A percentile compares a stretch with the other conserved stretches of the same genome.
These are phyloP conservation scores for Dorcus parallelipipedus DNA, from an alignment of 2,888 invertebrate genomes.

Conservation along the genomic window DNA sequence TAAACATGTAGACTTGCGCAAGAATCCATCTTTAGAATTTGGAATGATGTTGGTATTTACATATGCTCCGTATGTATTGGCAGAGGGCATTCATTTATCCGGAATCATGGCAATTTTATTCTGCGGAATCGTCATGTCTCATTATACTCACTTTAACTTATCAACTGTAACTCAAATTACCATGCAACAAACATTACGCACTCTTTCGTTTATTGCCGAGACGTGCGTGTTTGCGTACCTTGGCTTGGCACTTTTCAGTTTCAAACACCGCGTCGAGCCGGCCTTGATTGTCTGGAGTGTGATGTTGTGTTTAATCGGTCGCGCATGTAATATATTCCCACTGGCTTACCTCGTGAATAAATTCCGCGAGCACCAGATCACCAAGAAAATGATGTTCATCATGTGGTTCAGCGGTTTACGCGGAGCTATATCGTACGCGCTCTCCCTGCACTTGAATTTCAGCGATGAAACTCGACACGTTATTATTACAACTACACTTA, in stretches of 20 bases:
- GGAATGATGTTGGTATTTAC: constrained; percentile 98
- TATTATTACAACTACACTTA: constrained; percentile 96
- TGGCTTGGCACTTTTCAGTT: constrained; percentile 91
- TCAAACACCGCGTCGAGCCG: constrained; percentile 87
- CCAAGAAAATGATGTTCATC: constrained; percentile 97
- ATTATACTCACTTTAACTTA: constrained; percentile 97
- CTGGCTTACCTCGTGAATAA: constrained; percentile 89
- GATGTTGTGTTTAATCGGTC: constrained; percentile 83
- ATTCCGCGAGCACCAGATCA: constrained; percentile 96
- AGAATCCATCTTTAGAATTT: constrained; percentile 97
- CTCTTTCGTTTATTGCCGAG: constrained; percentile 95
- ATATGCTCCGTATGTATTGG: constrained; percentile 96
- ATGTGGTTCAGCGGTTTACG: constrained; percentile 99
- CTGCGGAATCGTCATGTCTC: constrained; percentile 99
- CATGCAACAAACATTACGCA: constrained; percentile 98
- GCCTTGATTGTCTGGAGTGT: constrained; percentile 94
- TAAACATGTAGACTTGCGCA: constrained; percentile 93
- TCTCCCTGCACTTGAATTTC: constrained; percentile 92
- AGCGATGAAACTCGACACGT: constrained; percentile 93
- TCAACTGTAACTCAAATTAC: constrained; percentile 99
- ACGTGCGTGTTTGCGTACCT: constrained; percentile 99
- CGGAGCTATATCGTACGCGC: constrained; percentile 96
- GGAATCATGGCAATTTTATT: constrained; percentile 99
- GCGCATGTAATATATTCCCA: constrained; percentile 97
- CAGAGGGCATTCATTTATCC: constrained; percentile 70